Conservation (phyloP, 2,113 vertebrate species). For the Zosterops pallidus region DNA sequence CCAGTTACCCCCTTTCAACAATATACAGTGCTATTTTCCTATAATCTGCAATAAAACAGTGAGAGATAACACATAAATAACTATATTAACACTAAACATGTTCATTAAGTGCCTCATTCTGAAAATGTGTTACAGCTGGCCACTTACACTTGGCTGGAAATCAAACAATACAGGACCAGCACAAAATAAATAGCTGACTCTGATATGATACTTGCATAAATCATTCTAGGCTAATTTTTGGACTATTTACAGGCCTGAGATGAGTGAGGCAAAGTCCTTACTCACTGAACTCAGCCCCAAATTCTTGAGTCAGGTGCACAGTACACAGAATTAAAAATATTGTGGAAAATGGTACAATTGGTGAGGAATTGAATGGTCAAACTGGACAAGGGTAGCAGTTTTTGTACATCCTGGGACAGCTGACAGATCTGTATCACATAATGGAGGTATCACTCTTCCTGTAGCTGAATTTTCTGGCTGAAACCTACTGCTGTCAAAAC, state of each 20-base stretch:
- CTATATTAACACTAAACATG: slow-evolving; percentile 43
- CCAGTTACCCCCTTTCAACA: slow-evolving; percentile 17
- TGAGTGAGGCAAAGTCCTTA: background rate
- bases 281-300: background rate
- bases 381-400: background rate
- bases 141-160: slow-evolving; percentile 50
- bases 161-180: slow-evolving; percentile 41
- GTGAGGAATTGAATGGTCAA: background rate
- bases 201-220: background rate
- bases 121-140: slow-evolving; percentile 64
- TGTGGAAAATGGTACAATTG: fast-evolving
- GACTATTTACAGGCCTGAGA: background rate
- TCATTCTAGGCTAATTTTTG: background rate
- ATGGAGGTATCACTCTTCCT: background rate
- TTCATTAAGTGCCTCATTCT: slow-evolving; percentile 60
- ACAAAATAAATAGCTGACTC: slow-evolving; percentile 37
- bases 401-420: background rate
- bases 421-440: background rate
- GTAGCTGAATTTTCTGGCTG: background rate
- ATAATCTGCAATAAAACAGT: slow-evolving; percentile 55
- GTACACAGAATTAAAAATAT: background rate
- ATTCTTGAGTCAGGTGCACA: fast-evolving
- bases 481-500: background rate
- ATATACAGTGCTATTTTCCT: slow-evolving; percentile 44
- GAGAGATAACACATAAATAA: slow-evolving; percentile 53